Conservation (phyloP, 2,888 invertebrate genomes). For the Aporophyla lueneburgensis region DNA sequence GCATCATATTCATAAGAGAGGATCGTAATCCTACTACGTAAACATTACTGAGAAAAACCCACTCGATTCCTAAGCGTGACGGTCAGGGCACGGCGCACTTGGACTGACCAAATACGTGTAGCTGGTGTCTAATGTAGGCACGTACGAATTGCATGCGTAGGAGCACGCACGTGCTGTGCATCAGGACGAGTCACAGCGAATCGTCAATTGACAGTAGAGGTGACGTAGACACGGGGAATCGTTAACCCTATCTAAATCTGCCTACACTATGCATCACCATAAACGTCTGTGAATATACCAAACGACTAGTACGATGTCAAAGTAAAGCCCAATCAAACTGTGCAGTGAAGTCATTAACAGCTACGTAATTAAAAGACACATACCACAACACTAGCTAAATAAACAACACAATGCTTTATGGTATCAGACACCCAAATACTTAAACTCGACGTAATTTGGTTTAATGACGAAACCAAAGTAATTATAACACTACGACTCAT, state of each 20-base stretch:
- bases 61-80: constrained; percentile 72
- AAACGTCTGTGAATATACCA: constrained; percentile 45
- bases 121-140: constrained; percentile 64
- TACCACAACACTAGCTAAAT: constrained; percentile 47
- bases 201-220: constrained; percentile 77
- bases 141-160: constrained; percentile 74
- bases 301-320: constrained; percentile 57
- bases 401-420: constrained; percentile 47
- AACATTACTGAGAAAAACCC: constrained; percentile 80
- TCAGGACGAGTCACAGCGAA: constrained; percentile 77
- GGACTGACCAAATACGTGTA: constrained; percentile 67
- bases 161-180: constrained; percentile 81
- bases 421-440: constrained; percentile 51
- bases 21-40: constrained; percentile 67
- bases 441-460: constrained; percentile 52
- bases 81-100: constrained; percentile 41
- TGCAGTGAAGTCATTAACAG: constrained; percentile 35
- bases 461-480: constrained; percentile 62
- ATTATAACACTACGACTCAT: constrained; percentile 56
- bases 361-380: constrained; percentile 46
- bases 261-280: constrained; percentile 68
- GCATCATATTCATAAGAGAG: constrained; percentile 62
- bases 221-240: constrained; percentile 80
- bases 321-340: constrained; percentile 57
- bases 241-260: constrained; percentile 73